Conservation (phyloP, 1,140 invertebrate species). For the Ceratitis capitata region DNA sequence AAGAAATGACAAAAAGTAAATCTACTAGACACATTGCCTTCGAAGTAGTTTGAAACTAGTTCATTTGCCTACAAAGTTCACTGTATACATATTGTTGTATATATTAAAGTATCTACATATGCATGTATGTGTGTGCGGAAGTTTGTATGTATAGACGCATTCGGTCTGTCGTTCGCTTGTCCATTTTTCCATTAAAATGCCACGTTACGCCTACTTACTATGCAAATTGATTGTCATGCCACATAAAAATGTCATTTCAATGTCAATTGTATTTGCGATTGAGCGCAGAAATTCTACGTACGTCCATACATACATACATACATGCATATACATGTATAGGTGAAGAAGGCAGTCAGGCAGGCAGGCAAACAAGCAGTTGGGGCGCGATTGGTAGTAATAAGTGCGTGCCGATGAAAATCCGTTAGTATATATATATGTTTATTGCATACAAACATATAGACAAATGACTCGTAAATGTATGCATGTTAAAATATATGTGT, state of each 20-base stretch:
- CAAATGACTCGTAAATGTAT: no score
- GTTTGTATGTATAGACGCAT: background rate
- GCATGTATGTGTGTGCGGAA: no score
- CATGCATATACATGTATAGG: background rate
- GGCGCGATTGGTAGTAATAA: no score
- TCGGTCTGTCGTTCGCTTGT: constrained; percentile 5
- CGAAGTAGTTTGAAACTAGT: no score
- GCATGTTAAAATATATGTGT: background rate
- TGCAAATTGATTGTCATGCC: constrained; percentile 41
- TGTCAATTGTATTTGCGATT: constrained; percentile 30
- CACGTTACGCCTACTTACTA: constrained; percentile 38
- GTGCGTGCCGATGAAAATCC: constrained; percentile 6
- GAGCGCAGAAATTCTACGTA: background rate
- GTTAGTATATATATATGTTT: background rate
- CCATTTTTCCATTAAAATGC: constrained; percentile 40
- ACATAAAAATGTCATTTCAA: constrained; percentile 28
- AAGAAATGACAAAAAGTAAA: no score
- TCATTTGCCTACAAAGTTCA: no score
- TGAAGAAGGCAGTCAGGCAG: no score
- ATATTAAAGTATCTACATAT: no score
- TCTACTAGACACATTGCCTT: no score
- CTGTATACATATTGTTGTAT: no score
- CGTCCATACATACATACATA: background rate
- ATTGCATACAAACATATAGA: background rate
- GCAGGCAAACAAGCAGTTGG: no score